Base-by-base conservation (phyloP, 2,888 invertebrate species). In the Cantharis rufa region DNA sequence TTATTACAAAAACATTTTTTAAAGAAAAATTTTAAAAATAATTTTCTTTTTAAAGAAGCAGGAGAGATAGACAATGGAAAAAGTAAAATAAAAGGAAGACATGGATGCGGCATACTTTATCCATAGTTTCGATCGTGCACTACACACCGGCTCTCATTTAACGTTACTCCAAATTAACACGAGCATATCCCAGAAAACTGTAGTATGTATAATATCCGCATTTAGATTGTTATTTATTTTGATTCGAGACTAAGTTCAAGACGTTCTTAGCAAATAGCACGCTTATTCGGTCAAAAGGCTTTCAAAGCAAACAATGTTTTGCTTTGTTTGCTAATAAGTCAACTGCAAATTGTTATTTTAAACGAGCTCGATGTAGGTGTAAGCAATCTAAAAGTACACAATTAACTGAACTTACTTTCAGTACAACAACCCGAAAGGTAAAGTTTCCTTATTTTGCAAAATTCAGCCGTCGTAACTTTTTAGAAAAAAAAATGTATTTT, bases 271-370 rank as follows among this genome's bases (percentile, higher is more conserved):
- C n/a, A 48, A 72, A 64, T 66, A 18, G 18, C 16, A n/a, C 15
- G 66, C 69, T 69, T 24, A 69, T 73, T 73, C 73, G 69, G 69
- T 69, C 73, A 69, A 15, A 69, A 27, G 62, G 69, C 69, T 73
- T 73, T 69, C 28, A 69, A 73, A 62, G 69, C 69, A 73, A 73
- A 73, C 69, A 73, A 66, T 48, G 28, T 73, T 24, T 69, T 68
- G 48, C n/a, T 15, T 21, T 69, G 62, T 69, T 69, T 73, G 69
- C 24, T 62, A 62, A 73, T 69, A 73, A 73, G 62, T 62, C 69
- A 68, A 69, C 62, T 62, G 73, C 73, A 62, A 69, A 32, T 69
- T 69, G 28, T 69, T 28, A 16, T 69, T 69, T 69, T 28, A 32
- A 72, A 72, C 21, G 27, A 68, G 68, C 48, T 48, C n/a, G 9